phyloP scores from a whole-genome alignment of 2,797 vertebrate species.

The Sebastes itinus region DNA sequence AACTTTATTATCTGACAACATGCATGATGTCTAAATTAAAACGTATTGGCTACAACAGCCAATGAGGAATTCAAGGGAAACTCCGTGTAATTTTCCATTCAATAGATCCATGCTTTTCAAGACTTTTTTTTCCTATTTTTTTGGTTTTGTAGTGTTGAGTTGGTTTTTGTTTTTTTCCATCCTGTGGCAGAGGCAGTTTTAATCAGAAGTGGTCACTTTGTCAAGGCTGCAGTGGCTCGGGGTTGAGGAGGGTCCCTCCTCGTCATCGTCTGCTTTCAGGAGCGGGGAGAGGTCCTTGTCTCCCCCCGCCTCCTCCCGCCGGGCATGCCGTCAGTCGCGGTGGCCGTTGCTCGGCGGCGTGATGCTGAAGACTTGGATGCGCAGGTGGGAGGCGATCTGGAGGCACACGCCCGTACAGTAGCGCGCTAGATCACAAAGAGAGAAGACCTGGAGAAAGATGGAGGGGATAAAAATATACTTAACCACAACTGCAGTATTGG shows the following conservation, averaged over 20 bases:
- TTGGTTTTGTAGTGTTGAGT: conserved; percentile 45
- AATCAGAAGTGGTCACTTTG: conserved; percentile 77
- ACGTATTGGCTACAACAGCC: conserved; percentile 15
- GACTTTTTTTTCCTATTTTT: conserved; percentile 8
- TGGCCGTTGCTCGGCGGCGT: conserved; percentile 85
- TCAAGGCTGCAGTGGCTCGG: conserved; percentile 80
- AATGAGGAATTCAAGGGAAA: conserved; percentile 22
- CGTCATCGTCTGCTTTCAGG: conserved; percentile 81
- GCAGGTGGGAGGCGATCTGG: conserved; percentile 95
- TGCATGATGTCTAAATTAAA: conserved; percentile 39
- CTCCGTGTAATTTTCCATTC: neutral
- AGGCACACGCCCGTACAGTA: conserved; percentile 93
- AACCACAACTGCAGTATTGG: neutral
- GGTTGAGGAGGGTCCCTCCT: conserved; percentile 55
- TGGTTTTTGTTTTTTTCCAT: conserved; percentile 17
- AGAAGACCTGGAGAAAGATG: conserved; percentile 84
- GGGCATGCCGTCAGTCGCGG: conserved; percentile 91
- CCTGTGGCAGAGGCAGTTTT: conserved; percentile 52
- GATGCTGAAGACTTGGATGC: conserved; percentile 94
- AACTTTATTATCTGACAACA: conserved; percentile 13
- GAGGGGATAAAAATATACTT: neutral
- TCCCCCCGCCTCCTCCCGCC: conserved; percentile 87
- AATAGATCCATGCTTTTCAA: conserved; percentile 35
- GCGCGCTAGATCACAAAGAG: conserved; percentile 89
- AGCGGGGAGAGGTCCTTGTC: conserved; percentile 72